Conservation (phyloP, 2,113 vertebrate genomes). For the Macroglossus sobrinus region DNA sequence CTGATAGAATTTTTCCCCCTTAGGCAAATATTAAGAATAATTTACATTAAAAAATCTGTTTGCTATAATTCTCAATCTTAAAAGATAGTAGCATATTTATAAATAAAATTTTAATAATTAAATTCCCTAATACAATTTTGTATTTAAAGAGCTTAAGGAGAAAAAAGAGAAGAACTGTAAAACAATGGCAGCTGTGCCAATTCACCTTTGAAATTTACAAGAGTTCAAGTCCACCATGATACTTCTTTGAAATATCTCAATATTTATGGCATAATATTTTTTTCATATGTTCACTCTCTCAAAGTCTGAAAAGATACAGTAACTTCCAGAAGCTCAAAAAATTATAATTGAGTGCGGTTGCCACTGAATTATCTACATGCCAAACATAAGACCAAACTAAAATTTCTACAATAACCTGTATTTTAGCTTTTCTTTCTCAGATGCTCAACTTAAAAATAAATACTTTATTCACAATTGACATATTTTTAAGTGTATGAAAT, state of each 20-base stretch:
- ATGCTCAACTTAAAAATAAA: neutral
- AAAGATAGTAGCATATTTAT: neutral
- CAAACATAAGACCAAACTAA: neutral
- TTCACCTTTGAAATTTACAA: neutral
- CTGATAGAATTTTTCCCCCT: neutral
- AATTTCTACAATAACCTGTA: neutral
- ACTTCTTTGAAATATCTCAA: neutral
- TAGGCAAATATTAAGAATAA: neutral
- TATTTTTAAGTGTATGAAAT: neutral
- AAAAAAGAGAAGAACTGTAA: neutral
- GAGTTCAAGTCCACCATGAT: neutral
- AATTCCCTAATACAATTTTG: neutral
- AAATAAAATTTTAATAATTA: neutral
- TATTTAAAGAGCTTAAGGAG: neutral
- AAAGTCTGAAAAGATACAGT: neutral
- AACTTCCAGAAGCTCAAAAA: neutral
- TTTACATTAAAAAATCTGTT: neutral
- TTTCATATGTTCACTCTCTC: neutral
- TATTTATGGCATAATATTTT: neutral
- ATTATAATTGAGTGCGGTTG: neutral
- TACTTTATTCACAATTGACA: neutral
- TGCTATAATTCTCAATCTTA: neutral
- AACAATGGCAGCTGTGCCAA: neutral
- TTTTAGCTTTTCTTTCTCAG: neutral
- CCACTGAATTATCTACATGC: neutral